Conservation (phyloP, 1,140 invertebrate genomes). For the Ditylenchus dipsaci region DNA sequence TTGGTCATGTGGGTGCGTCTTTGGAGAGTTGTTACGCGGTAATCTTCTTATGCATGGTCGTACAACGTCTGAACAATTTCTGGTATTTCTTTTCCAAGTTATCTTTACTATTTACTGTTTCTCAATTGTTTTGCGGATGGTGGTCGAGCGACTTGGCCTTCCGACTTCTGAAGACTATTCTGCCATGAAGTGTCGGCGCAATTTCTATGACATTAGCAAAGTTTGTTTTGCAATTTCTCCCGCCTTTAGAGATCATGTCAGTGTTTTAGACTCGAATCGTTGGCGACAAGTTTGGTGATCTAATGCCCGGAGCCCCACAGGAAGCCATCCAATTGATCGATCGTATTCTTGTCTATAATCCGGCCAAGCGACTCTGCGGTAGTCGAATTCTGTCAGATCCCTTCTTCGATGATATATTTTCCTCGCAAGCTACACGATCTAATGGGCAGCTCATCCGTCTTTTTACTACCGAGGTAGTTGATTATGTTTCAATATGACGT, state of each 20-base stretch:
- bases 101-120: too few relatives aligned
- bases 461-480: too few relatives aligned
- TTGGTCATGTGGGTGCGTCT: conserved; percentile 96
- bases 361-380: conserved; percentile 4
- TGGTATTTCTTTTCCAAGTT: conserved; percentile 95
- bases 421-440: neutral
- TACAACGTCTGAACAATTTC: conserved; percentile 93
- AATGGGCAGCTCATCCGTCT: too few relatives aligned
- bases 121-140: conserved; percentile 57
- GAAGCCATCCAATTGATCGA: conserved; percentile 6
- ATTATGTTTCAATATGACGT: too few relatives aligned
- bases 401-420: conserved; percentile 11
- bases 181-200: too few relatives aligned
- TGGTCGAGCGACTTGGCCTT: too few relatives aligned
- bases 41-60: conserved; percentile 98
- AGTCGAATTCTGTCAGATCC: neutral
- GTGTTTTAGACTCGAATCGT: too few relatives aligned
- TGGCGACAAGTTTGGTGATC: neutral
- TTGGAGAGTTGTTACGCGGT: conserved; percentile 79
- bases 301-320: neutral
- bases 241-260: too few relatives aligned
- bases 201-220: too few relatives aligned
- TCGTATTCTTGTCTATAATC: conserved; percentile 10
- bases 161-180: too few relatives aligned
- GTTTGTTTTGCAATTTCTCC: too few relatives aligned